These are phyloP conservation scores for Barypeithes pellucidus DNA, from an alignment of 2,888 invertebrate genomes.

Conservation along the genomic window DNA sequence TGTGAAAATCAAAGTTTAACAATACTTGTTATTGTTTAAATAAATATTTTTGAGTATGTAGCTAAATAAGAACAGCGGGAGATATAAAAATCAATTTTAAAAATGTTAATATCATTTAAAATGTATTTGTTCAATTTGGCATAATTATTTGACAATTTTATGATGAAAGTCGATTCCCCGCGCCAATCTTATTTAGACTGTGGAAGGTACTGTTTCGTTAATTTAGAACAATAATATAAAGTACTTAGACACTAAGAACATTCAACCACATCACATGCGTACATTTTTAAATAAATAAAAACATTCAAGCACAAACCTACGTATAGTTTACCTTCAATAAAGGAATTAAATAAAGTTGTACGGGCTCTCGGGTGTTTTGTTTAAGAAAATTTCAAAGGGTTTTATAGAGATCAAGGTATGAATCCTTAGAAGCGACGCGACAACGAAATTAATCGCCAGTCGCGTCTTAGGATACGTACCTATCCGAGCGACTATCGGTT, in stretches of 20 bases:
- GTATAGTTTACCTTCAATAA: slow-evolving; percentile 42
- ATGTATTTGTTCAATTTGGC: neutral
- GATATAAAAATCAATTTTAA: neutral
- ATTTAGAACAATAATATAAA: slow-evolving; percentile 44
- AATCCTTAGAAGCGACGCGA: no score
- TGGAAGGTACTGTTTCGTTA: slow-evolving; percentile 42
- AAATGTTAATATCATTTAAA: slow-evolving; percentile 44
- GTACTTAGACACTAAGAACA: slow-evolving; percentile 54
- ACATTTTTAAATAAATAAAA: slow-evolving; percentile 60
- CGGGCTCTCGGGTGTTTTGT: slow-evolving; percentile 44
- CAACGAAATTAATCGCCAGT: no score
- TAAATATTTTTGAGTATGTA: slow-evolving; percentile 28
- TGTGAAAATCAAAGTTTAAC: slow-evolving; percentile 45
- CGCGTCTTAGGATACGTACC: no score
- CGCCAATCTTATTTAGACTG: slow-evolving; percentile 1
- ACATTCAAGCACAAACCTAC: slow-evolving; percentile 53
- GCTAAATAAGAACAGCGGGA: slow-evolving; percentile 15
- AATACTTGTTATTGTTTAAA: slow-evolving; percentile 40
- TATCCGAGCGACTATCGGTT: no score
- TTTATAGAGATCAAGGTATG: neutral
- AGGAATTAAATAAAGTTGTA: slow-evolving; percentile 55
- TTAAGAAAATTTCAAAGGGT: slow-evolving; percentile 2
- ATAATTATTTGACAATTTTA: slow-evolving; percentile 21
- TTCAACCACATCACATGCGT: slow-evolving; percentile 51
- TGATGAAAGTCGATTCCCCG: neutral